These are phyloP conservation scores for Nudaria mundana DNA, from an alignment of 2,888 invertebrate species.

Conservation along the genomic window DNA sequence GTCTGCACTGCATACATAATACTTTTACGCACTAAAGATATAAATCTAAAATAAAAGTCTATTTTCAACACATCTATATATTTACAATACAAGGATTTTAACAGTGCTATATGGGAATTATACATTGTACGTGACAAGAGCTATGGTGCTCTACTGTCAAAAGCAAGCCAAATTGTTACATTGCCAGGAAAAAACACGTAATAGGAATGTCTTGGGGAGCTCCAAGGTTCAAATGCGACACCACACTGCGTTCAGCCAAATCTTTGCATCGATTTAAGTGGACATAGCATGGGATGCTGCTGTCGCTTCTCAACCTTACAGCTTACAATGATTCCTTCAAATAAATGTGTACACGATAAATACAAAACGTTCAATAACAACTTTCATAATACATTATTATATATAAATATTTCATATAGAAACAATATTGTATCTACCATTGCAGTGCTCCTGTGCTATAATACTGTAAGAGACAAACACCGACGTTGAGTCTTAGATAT, in stretches of 20 bases:
- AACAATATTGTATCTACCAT: constrained; percentile 37
- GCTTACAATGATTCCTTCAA: constrained; percentile 43
- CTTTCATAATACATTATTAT: constrained; percentile 39
- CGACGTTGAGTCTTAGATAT: constrained; percentile 24
- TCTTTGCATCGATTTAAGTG: constrained; percentile 67
- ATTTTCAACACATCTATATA: constrained; percentile 79
- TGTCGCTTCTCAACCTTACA: constrained; percentile 50
- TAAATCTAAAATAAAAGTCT: constrained; percentile 50
- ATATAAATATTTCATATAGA: constrained; percentile 33
- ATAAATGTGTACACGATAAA: constrained; percentile 39
- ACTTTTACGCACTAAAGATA: no score
- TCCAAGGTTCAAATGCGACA: constrained; percentile 49
- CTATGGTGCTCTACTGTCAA: constrained; percentile 56
- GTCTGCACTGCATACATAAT: no score
- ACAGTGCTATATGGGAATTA: constrained; percentile 75
- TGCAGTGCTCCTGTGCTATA: constrained; percentile 44
- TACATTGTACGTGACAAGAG: constrained; percentile 58
- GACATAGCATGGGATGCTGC: constrained; percentile 72
- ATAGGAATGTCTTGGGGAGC: constrained; percentile 46
- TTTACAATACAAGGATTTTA: constrained; percentile 76
- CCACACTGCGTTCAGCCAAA: constrained; percentile 72
- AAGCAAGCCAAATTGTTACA: constrained; percentile 62
- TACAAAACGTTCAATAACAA: constrained; percentile 46
- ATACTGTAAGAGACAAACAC: constrained; percentile 37
- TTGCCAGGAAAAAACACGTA: constrained; percentile 57